phyloP scores from a whole-genome alignment of 2,113 vertebrate species.

The Pristiophorus japonicus region DNA sequence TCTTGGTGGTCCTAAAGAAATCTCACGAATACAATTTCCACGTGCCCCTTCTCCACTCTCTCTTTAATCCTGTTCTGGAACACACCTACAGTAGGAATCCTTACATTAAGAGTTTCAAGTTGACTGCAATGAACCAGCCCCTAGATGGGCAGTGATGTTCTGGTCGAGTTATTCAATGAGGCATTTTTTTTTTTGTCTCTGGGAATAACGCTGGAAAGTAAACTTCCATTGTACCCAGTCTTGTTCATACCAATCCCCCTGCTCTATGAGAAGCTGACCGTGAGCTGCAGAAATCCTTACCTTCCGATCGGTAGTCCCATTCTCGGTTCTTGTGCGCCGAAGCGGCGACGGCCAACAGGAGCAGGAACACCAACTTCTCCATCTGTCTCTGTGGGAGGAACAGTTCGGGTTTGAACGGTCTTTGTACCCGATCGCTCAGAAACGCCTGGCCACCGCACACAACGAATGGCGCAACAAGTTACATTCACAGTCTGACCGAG shows the following conservation, averaged over 20 bases:
- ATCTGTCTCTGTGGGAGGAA: not conserved
- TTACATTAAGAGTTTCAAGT: not conserved
- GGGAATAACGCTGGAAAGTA: not conserved
- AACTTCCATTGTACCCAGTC: not conserved
- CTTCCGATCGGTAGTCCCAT: constrained; percentile 50
- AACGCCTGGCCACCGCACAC: not conserved
- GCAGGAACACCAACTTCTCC: constrained; percentile 42
- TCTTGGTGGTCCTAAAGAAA: not conserved
- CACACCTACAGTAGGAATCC: not conserved
- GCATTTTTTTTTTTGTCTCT: not conserved
- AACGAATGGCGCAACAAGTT: not conserved
- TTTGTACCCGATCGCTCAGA: not conserved
- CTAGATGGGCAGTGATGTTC: not conserved
- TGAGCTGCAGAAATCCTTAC: constrained; percentile 43
- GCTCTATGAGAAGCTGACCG: not conserved
- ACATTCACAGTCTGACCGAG: not conserved
- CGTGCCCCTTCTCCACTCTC: not conserved
- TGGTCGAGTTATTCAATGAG: not conserved
- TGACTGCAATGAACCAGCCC: not conserved
- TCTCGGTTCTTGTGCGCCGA: constrained; percentile 48
- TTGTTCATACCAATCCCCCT: not conserved
- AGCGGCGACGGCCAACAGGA: constrained; percentile 45
- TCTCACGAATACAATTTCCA: not conserved
- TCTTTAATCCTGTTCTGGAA: not conserved
- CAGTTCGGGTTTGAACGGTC: not conserved